Percentiles rank a stretch among this genome's conserved stretches.
phyloP scores from a whole-genome alignment of 2,888 invertebrate species.

The Parapristionchus giblindavisi region DNA sequence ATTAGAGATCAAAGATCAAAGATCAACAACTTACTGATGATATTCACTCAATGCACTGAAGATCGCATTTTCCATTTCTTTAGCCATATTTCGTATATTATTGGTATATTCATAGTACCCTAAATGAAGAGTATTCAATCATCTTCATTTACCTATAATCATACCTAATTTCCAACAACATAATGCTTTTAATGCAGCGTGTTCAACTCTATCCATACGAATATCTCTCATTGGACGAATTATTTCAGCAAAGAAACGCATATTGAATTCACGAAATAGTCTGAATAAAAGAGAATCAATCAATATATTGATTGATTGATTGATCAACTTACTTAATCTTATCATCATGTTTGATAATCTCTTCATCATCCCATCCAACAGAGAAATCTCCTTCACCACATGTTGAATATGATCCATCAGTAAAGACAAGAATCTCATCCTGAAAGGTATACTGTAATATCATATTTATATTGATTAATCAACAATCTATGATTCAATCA shows the following conservation, averaged over 20 bases:
- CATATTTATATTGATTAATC: neutral
- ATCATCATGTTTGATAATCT: slow-evolving; percentile 44
- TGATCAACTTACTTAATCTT: slow-evolving; percentile 47
- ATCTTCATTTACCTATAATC: slow-evolving; percentile 7
- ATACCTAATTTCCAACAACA: slow-evolving; percentile 55
- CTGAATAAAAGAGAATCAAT: neutral
- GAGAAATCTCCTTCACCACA: slow-evolving; percentile 43
- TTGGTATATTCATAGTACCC: slow-evolving; percentile 27
- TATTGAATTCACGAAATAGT: slow-evolving; percentile 32
- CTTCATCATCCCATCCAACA: slow-evolving; percentile 57
- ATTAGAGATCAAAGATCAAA: neutral
- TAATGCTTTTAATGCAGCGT: slow-evolving; percentile 52
- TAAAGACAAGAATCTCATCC: slow-evolving; percentile 34
- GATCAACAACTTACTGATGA: slow-evolving; percentile 8
- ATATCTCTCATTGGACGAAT: slow-evolving; percentile 20
- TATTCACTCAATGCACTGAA: slow-evolving; percentile 12
- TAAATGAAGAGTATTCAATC: neutral
- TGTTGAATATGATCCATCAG: slow-evolving; percentile 33
- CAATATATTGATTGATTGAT: neutral
- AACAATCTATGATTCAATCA: neutral
- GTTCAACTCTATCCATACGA: slow-evolving; percentile 48
- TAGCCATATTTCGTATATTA: slow-evolving; percentile 3
- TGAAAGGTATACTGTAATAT: neutral
- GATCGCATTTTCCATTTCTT: neutral
- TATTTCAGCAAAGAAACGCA: slow-evolving; percentile 13